Base-by-base conservation (phyloP, 2,797 vertebrate species). In the Neostethus bicornis region DNA sequence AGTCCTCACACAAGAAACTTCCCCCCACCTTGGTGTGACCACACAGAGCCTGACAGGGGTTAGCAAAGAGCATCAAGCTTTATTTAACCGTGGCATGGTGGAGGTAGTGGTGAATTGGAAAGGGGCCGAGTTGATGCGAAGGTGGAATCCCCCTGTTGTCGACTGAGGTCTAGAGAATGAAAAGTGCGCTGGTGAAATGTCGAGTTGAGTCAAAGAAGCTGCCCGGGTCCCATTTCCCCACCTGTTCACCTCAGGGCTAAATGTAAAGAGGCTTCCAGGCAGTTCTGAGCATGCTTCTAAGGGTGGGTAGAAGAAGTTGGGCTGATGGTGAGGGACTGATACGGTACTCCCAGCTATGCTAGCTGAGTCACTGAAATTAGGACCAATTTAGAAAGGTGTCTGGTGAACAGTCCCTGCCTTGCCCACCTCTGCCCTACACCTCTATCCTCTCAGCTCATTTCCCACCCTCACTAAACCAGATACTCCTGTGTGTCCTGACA, bases 361-460 rank as follows among this genome's bases (percentile, higher is more conserved):
- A 83, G 87, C 91, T 91, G 89, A 92, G 90, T 92, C 90, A 93
- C 91, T 90, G 84, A 92, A 92, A 92, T 90, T 87, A 85, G 85
- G 90, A 90, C 90, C 80, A 80, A 91, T 90, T 91, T 92, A 93
- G 89, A 90, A 91, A 89, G 87, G 88, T 92, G 88, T 92, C 88
- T 86, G 79, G 87, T 90, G 87, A 78, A 89, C 86, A 47, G 47
- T 51, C 69, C 56, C 45, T 47, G 52, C 23, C 34, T 59, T 42
- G 47, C 48, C 10, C 66, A 26, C 5, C 66, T 60, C 52, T 70
- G 73, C 43, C 74, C 62, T 73, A 52, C 73, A 46, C 61, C 72
- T n/a, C n/a, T 71, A 61, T 65, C 52, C 79, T 51, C 44, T 7
- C 69, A 68, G 51, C 63, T 59, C 55, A 31, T 61, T 68, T 45